Evolutionary conservation across 2,888 invertebrate genomes (phyloP), one percentile per base, ranked within the genome.

Genomic region (Tolmerus cingulatus): DNA sequence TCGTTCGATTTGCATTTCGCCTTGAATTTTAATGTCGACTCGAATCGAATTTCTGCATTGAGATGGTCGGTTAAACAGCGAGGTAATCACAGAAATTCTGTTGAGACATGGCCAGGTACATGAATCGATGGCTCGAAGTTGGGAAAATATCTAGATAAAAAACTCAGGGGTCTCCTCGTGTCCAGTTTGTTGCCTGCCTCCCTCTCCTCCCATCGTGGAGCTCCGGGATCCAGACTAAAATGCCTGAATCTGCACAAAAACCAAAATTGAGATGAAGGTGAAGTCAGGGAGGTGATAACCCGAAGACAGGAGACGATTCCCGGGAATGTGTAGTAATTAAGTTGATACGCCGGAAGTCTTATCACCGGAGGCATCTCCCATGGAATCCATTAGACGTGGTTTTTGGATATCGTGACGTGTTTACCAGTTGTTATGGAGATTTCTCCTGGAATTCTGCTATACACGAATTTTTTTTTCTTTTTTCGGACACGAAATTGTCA

Each of bases 1-100:
- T 30, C 57, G 66, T 57, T 74, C 74, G 43, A 85, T 85, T 85
- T 85, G 85, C 85, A 85, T 85, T 74, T 85, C 85, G 74, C 85
- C 85, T 85, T 85, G 85, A 85, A 85, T 85, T 85, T 85, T 85
- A 85, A 85, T 74, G 74, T 82, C 23, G 12, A 27, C 66, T 46
- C 74, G 74, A 85, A 85, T 85, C 85, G 85, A 74, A 85, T 85
- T 85, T 85, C 43, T 74, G 85, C 85, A 85, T 85, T 74, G 43
- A 85, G 85, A 74, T 74, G 74, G 74, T 9, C 74, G 85, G 30
- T 85, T 85, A 46, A 85, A 57, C 46, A 57, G 74, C 40, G 14
- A 74, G 85, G 85, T 74, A 74, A 85, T 85, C 85, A 85, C 46
- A 46, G 23, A 43, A 85, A 55, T 66, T 82, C 82, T 82, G 82